These are phyloP conservation scores for Bettongia penicillata DNA, from an alignment of 2,113 vertebrate genomes.

Conservation along the genomic window DNA sequence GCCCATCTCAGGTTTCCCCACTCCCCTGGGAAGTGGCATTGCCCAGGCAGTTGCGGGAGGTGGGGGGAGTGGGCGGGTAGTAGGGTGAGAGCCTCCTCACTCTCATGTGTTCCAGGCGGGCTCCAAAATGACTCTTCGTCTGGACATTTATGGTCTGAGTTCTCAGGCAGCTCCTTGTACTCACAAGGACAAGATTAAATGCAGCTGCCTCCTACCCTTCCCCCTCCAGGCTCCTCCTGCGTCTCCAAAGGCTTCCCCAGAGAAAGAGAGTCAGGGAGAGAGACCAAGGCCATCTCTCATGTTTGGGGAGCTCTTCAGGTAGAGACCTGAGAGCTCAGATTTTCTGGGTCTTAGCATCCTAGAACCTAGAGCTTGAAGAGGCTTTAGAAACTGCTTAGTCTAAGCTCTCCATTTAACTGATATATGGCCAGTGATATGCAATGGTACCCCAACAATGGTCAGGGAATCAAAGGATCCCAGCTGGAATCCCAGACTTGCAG, in stretches of 20 bases:
- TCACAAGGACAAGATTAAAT: slow-evolving; percentile 22
- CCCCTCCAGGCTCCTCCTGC: neutral
- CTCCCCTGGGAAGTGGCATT: slow-evolving; percentile 14
- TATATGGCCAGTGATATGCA: neutral
- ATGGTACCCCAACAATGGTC: neutral
- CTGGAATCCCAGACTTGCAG: neutral
- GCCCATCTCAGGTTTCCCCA: neutral
- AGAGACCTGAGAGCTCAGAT: neutral
- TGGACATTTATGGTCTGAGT: slow-evolving; percentile 71
- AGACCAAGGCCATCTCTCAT: neutral
- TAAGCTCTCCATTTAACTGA: neutral
- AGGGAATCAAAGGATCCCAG: neutral
- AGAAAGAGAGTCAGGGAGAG: neutral
- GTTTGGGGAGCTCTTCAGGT: neutral
- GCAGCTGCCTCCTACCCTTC: neutral
- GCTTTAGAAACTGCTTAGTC: neutral
- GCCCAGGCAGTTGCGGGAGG: neutral
- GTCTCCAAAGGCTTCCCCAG: neutral
- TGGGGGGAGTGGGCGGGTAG: neutral
- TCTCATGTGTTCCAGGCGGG: neutral
- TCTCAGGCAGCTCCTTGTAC: neutral
- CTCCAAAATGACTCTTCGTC: slow-evolving; percentile 51
- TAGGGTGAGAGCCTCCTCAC: neutral
- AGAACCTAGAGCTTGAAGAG: neutral
- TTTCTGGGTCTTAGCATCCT: neutral